Evolutionary conservation across 2,113 vertebrate species (phyloP).

Genomic region (Ornithorhynchus anatinus): DNA sequence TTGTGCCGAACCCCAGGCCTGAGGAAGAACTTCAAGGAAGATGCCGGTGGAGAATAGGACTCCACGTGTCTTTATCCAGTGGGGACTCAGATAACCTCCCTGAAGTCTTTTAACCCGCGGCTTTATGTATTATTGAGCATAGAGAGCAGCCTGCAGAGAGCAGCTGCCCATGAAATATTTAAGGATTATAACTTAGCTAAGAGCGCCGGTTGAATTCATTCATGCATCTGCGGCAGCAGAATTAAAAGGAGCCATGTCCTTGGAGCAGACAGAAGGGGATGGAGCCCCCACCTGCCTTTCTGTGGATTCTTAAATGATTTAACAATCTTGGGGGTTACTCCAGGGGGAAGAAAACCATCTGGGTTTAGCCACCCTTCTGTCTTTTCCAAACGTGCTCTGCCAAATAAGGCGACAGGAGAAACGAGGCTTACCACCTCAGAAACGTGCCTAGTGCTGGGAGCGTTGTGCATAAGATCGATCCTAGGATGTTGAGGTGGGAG

Average conservation of each 20-base stretch:
- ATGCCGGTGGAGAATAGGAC: not conserved
- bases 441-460: not conserved
- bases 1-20: not conserved
- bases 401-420: not conserved
- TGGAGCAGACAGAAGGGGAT: not conserved
- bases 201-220: constrained; percentile 22
- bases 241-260: constrained; percentile 29
- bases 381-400: not conserved
- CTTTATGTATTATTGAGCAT: constrained; percentile 63
- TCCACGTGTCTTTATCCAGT: not conserved
- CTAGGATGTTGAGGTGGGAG: no score
- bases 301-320: constrained; percentile 38
- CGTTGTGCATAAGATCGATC: no score
- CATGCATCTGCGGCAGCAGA: constrained; percentile 42
- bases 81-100: constrained; percentile 47
- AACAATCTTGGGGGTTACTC: not conserved
- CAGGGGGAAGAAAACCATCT: not conserved
- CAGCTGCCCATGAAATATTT: constrained; percentile 68
- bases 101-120: constrained; percentile 22
- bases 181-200: constrained; percentile 55
- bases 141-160: constrained; percentile 45
- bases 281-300: not conserved
- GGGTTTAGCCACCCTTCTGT: not conserved
- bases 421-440: not conserved
- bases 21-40: not conserved